Evolutionary conservation across 2,113 vertebrate species (phyloP).

Genomic region (Rhea americana): DNA sequence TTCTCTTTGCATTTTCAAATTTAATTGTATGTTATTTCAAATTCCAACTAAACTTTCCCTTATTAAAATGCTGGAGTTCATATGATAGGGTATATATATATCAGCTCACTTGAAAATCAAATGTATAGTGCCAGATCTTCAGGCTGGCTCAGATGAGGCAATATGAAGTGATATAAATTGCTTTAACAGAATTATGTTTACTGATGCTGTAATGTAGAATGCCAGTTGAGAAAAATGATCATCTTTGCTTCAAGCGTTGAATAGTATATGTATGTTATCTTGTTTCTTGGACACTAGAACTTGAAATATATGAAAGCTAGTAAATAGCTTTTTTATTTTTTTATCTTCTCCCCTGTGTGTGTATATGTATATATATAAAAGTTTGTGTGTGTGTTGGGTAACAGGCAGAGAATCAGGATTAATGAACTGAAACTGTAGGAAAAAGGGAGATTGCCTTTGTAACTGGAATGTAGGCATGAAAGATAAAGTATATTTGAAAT

Average conservation of each 20-base stretch:
- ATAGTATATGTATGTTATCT: not conserved
- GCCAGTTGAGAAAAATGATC: not conserved
- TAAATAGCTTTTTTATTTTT: not conserved
- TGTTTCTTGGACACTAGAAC: constrained; percentile 1
- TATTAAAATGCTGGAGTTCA: not conserved
- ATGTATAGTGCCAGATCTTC: not conserved
- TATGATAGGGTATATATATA: not conserved
- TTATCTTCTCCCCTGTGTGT: not conserved
- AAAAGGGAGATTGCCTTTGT: constrained; percentile 10
- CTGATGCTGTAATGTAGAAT: not conserved
- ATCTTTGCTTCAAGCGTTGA: not conserved
- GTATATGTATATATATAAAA: too few relatives aligned
- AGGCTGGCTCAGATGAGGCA: not conserved
- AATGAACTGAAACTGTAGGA: constrained; percentile 38
- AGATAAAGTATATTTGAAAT: not conserved
- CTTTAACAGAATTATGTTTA: not conserved
- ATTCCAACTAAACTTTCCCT: not conserved
- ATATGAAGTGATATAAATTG: not conserved
- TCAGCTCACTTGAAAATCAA: not conserved
- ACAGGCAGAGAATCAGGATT: constrained; percentile 31
- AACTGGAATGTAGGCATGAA: not conserved
- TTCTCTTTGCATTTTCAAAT: not conserved
- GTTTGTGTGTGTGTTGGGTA: not conserved
- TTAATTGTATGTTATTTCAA: not conserved
- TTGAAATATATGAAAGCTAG: constrained; percentile 20